Evolutionary conservation across 2,888 invertebrate genomes (phyloP), one percentile per base, ranked within the genome.

Genomic region (Callosobruchus maculatus): DNA sequence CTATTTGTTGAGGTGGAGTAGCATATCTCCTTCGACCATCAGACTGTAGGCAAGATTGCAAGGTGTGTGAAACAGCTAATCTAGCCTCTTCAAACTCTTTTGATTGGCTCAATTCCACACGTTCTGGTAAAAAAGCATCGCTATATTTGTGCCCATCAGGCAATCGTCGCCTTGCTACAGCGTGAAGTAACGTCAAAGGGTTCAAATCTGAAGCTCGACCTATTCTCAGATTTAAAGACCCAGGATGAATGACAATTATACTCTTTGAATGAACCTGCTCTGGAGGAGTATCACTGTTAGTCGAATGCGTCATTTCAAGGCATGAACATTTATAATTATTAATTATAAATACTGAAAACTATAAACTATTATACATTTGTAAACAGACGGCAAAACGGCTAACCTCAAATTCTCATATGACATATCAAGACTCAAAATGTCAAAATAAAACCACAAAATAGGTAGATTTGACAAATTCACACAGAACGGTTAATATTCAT

Each of bases 161-260:
- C 67, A 89, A 87, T 31, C 91, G 88, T 84, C 90, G 91, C 75
- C 96, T 90, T 0, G 96, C 96, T 74, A 97, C 91, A 70, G 95
- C 96, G 87, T 98, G 97, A 0, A 97, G 89, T 74, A 97, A 90
- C 67, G 93, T 94, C 73, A 94, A 90, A 13, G 98, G 98, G 84
- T 94, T 91, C 2, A 96, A 88, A 86, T 98, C 98, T 0, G 97
- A 96, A 0, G 97, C 97, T 81, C 96, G 88, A 0, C 98, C 98
- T 84, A 98, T 94, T 77, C 97, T 89, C 22, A 98, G 90, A 86
- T 96, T 93, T 71, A 94, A 90, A 0, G 97, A 98, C 7, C 98
- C 98, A 21, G 98, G 97, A 84, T 98, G 97, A 74, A 98, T 96
- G n/a, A 98, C 93, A 75, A 98, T 93, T 68, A 96, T 94, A 76